A percentile compares a stretch with the other conserved stretches of the same genome.
phyloP scores from a whole-genome alignment of 2,888 invertebrate species.

The Liposcelis brunnea region DNA sequence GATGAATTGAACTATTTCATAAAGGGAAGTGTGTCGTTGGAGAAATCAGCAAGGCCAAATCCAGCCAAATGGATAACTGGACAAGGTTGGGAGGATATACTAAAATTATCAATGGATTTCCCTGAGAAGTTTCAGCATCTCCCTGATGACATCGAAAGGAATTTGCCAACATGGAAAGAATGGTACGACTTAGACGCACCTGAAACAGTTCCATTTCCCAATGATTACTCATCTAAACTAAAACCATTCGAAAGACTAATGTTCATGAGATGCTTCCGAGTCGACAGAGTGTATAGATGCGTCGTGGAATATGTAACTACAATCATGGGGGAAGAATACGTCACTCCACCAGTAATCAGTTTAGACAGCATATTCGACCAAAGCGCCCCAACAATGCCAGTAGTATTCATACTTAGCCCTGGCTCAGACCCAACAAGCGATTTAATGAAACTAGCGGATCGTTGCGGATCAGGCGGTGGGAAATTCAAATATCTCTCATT shows the following conservation, averaged over 20 bases:
- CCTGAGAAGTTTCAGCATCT: slow-evolving; percentile 44
- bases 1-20: slow-evolving; percentile 76
- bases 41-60: slow-evolving; percentile 45
- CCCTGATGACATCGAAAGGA: slow-evolving; percentile 40
- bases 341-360: slow-evolving; percentile 68
- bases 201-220: slow-evolving; percentile 52
- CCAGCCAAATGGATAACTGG: slow-evolving; percentile 56
- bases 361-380: slow-evolving; percentile 72
- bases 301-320: slow-evolving; percentile 65
- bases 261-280: slow-evolving; percentile 74
- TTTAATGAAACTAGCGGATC: slow-evolving; percentile 58
- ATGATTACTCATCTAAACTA: slow-evolving; percentile 45
- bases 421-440: slow-evolving; percentile 87
- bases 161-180: slow-evolving; percentile 44
- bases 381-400: slow-evolving; percentile 64
- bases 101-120: slow-evolving; percentile 53
- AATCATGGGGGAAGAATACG: slow-evolving; percentile 73
- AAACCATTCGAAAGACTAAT: slow-evolving; percentile 54
- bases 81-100: slow-evolving; percentile 68
- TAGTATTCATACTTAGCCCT: slow-evolving; percentile 84
- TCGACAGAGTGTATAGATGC: slow-evolving; percentile 76
- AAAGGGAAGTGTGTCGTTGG: slow-evolving; percentile 64
- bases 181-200: slow-evolving; percentile 78
- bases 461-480: slow-evolving; percentile 48
- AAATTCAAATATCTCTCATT: slow-evolving; percentile 78